Evolutionary conservation across 2,888 invertebrate species (phyloP).

Genomic region (Andricus quercusramuli): DNA sequence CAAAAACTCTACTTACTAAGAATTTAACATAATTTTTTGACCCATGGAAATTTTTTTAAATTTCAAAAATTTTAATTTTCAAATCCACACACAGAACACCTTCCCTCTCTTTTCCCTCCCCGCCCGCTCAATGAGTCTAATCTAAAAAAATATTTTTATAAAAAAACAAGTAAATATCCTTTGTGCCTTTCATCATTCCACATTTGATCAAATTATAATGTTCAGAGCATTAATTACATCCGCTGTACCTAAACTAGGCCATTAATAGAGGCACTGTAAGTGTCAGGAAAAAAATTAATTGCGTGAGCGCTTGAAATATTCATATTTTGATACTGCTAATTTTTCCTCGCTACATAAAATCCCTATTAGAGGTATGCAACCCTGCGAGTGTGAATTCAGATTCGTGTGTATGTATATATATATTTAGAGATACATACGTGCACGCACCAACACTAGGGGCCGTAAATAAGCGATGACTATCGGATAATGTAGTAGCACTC

Average conservation of each 20-base stretch:
- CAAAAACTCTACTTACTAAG: too few species aligned
- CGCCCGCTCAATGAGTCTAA: too few species aligned
- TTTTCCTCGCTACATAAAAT: slow-evolving; percentile 28
- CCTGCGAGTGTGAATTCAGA: not conserved
- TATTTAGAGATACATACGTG: slow-evolving; percentile 12
- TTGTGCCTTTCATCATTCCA: too few species aligned
- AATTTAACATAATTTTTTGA: too few species aligned
- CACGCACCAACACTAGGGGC: slow-evolving; percentile 5
- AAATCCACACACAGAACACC: too few species aligned
- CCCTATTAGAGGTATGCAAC: slow-evolving; percentile 18
- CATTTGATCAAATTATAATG: not conserved
- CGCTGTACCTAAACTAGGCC: slow-evolving; percentile 4
- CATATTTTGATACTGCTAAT: slow-evolving; percentile 26
- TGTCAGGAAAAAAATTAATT: slow-evolving; percentile 19
- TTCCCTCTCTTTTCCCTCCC: too few species aligned
- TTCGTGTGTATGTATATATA: not conserved
- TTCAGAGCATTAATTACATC: not conserved
- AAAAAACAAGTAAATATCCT: too few species aligned
- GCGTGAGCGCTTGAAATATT: slow-evolving; percentile 4
- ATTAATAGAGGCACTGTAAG: slow-evolving; percentile 15
- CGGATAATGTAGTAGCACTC: slow-evolving; percentile 64
- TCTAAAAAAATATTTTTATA: too few species aligned
- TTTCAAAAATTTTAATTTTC: too few species aligned
- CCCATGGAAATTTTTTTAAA: too few species aligned
- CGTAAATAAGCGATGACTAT: slow-evolving; percentile 64